Base-by-base conservation (phyloP, 2,797 vertebrate species). In the Amblyraja radiata region DNA sequence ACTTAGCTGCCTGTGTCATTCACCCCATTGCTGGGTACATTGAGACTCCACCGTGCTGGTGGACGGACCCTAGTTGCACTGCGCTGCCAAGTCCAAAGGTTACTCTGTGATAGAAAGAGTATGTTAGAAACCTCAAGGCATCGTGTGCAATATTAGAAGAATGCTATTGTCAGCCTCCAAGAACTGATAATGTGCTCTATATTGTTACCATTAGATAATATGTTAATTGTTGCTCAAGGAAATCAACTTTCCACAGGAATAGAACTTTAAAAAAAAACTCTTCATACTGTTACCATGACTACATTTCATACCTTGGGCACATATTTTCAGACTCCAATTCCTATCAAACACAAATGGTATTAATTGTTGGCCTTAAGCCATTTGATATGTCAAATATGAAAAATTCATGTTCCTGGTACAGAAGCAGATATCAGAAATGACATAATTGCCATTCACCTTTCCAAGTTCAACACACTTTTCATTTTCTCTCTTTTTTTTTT, bases 171-270 rank as follows among this genome's bases (percentile, higher is more conserved):
- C 28, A 6, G 11, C 4, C 63, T 65, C 32, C 28, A 68, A 36
- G n/a, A 10, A 68, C n/a, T 32, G 6, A 68, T 90, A 32, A 90
- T 65, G 63, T 32, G 13, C 16, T 90, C n/a, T 68, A 6, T 36
- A 65, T 90, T 90, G 84, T 90, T 68, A 68, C 36, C 16, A 2
- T 90, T 63, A 90, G 28, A 68, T 68, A 88, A n/a, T n/a, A 84
- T 68, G 2, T 36, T 68, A 68, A 90, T 68, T 63, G 10, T 90
- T 90, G n/a, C 84, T 90, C 61, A 13, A 65, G n/a, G 63, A 90
- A 68, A 68, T 36, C n/a, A 90, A 68, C 14, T 90, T 90, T n/a
- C 83, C 68, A n/a, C 16, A 32, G 61, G 61, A 68, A 90, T 68
- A 90, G 84, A 90, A 68, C 28, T 90, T 90, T 23, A 32, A 16